Evolutionary conservation across 1,140 invertebrate genomes (phyloP).

Genomic region (Aphelenchoides avenae): DNA sequence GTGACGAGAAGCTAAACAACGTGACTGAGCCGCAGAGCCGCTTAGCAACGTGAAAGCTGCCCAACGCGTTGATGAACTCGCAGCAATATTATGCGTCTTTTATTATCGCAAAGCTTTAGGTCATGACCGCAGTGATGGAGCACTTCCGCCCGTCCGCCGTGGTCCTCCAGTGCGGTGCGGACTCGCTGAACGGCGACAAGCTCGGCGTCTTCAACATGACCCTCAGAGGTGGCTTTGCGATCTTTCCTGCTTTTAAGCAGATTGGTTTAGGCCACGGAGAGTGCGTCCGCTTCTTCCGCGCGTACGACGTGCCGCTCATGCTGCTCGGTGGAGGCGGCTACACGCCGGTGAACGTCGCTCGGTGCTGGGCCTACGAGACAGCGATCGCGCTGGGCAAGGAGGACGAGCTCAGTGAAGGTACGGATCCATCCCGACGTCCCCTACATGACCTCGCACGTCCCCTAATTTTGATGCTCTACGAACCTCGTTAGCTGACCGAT

Average conservation of each 20-base stretch:
- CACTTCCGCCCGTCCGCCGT: slow-evolving; percentile 82
- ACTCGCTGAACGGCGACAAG: slow-evolving; percentile 91
- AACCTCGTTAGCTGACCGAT: too few relatives aligned
- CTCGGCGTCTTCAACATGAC: slow-evolving; percentile 96
- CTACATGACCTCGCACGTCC: too few relatives aligned
- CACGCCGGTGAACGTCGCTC: slow-evolving; percentile 91
- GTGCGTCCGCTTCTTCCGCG: slow-evolving; percentile 92
- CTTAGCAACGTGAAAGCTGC: too few relatives aligned
- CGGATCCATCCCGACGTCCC: too few relatives aligned
- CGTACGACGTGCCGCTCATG: slow-evolving; percentile 85
- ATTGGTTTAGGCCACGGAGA: slow-evolving; percentile 73
- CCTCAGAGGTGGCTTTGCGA: slow-evolving; percentile 90
- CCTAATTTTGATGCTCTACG: too few relatives aligned
- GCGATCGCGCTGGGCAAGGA: slow-evolving; percentile 87
- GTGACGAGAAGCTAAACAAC: too few relatives aligned
- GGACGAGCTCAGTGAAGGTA: too few relatives aligned
- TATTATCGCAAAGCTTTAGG: too few relatives aligned
- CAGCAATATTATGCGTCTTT: too few relatives aligned
- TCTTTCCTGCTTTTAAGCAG: not conserved
- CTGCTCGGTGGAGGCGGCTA: slow-evolving; percentile 93
- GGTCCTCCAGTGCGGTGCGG: slow-evolving; percentile 94
- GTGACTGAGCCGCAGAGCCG: too few relatives aligned
- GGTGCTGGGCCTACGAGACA: slow-evolving; percentile 98
- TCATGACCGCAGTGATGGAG: slow-evolving; percentile 96
- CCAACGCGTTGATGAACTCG: too few relatives aligned